Conservation (phyloP, 92 coral and sea anemone genomes). For the Epizoanthus illoricatus region DNA sequence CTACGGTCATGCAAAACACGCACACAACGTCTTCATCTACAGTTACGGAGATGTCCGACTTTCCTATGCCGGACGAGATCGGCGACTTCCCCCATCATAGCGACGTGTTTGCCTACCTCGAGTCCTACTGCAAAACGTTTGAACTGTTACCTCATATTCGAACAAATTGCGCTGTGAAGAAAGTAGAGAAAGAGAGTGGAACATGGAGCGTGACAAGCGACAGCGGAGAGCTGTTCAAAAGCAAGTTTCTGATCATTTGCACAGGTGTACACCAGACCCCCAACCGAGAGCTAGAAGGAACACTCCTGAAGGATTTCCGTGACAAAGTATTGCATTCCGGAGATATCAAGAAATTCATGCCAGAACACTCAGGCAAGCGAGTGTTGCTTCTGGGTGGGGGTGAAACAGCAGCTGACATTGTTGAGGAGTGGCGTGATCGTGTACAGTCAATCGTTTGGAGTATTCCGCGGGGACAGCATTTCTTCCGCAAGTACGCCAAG, state of each 20-base stretch:
- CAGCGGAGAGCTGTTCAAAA: not conserved
- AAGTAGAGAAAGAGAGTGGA: not conserved
- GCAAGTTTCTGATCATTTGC: slow-evolving; percentile 53
- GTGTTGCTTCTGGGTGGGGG: slow-evolving; percentile 81
- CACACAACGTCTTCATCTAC: slow-evolving; percentile 64
- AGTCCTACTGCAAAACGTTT: slow-evolving; percentile 59
- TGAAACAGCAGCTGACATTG: slow-evolving; percentile 76
- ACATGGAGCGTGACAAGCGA: not conserved
- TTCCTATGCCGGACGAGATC: slow-evolving; percentile 74
- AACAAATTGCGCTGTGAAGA: slow-evolving; percentile 44
- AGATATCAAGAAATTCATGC: slow-evolving; percentile 59
- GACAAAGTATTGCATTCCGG: slow-evolving; percentile 68
- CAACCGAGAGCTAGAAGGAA: slow-evolving; percentile 58
- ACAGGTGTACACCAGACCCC: slow-evolving; percentile 55
- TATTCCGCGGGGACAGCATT: slow-evolving; percentile 83
- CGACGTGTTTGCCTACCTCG: slow-evolving; percentile 56
- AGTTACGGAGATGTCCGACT: slow-evolving; percentile 57
- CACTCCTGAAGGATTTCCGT: slow-evolving; percentile 49
- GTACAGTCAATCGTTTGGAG: slow-evolving; percentile 75
- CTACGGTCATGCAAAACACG: slow-evolving; percentile 62
- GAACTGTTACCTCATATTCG: slow-evolving; percentile 58
- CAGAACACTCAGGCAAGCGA: slow-evolving; percentile 60
- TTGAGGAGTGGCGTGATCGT: slow-evolving; percentile 71
- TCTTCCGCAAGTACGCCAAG: slow-evolving; percentile 81
- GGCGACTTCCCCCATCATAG: slow-evolving; percentile 68